Conservation (phyloP, 2,797 vertebrate species). For the Falco berigora region DNA sequence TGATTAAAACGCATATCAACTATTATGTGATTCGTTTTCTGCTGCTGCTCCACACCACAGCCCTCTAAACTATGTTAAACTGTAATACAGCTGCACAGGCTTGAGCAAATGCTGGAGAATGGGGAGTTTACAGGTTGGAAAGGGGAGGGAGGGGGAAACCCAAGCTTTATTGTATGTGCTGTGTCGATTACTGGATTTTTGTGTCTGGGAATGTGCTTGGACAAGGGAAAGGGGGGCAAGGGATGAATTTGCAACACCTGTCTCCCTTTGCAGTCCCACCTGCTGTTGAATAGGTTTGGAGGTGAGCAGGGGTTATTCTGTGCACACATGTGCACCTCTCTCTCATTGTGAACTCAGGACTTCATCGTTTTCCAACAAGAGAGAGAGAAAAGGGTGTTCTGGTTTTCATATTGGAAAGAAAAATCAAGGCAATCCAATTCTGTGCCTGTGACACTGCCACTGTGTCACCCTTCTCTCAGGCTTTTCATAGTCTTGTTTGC, state of each 20-base stretch:
- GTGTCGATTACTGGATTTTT: not conserved
- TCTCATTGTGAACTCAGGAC: not conserved
- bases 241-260: not conserved
- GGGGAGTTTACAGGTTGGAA: not conserved
- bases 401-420: not conserved
- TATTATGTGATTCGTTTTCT: slow-evolving; percentile 72
- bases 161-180: not conserved
- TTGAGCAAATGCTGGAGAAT: not conserved
- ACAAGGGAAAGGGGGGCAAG: too few species aligned
- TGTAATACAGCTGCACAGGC: slow-evolving; percentile 40
- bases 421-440: not conserved
- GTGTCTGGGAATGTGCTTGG: not conserved
- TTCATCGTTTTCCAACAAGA: not conserved
- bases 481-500: not conserved
- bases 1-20: slow-evolving; percentile 81
- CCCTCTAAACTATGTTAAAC: slow-evolving; percentile 68
- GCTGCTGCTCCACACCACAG: slow-evolving; percentile 32
- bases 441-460: not conserved
- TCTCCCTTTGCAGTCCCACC: not conserved
- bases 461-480: not conserved
- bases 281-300: not conserved
- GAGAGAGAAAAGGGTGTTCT: not conserved
- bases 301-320: not conserved
- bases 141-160: not conserved
- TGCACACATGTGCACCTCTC: not conserved